Evolutionary conservation across 2,797 vertebrate genomes (phyloP), one percentile per base, ranked within the genome.

Genomic region (Xenopus petersii): DNA sequence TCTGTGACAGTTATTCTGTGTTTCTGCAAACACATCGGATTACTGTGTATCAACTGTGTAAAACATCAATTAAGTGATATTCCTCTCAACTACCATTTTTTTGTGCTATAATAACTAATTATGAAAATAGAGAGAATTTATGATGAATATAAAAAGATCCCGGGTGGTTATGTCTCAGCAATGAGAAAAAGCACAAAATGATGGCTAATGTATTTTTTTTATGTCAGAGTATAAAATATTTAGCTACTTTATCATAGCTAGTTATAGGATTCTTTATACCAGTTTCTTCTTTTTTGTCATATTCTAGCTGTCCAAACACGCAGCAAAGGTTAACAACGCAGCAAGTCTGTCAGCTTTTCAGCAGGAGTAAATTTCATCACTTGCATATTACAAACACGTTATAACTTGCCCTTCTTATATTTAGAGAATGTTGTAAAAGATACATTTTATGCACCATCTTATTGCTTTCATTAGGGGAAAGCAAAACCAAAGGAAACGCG

Each of bases 351-450:
- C 59, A 61, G 21, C 10, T 61, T 61, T 30, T 61, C 4, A 24
- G 24, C 10, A 11, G 10, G 24, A 26, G 9, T 61, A 26, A 24
- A 61, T 61, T 24, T 12, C 17, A 61, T 30, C 8, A 1, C 11
- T 24, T 12, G 5, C n/a, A 26, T 60, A 60, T 60, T 60, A 60
- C 58, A 24, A 13, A 61, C 24, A 61, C 17, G 24, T 61, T 61
- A 61, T 61, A 61, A 61, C 59, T 30, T n/a, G 59, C 59, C 59
- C 24, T 61, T 61, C 11, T 61, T 61, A 61, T 61, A 24, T 61
- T 24, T 61, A 61, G 17, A 24, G 24, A 21, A 26, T 24, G 17
- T 9, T 8, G 30, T 24, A 6, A 4, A 58, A n/a, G 21, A 61
- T 61, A 61, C 49, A n/a, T 60, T 17, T 60, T 17, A 60, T 60